phyloP scores from a whole-genome alignment of 1,140 invertebrate genomes.

The Cyclina sinensis region DNA sequence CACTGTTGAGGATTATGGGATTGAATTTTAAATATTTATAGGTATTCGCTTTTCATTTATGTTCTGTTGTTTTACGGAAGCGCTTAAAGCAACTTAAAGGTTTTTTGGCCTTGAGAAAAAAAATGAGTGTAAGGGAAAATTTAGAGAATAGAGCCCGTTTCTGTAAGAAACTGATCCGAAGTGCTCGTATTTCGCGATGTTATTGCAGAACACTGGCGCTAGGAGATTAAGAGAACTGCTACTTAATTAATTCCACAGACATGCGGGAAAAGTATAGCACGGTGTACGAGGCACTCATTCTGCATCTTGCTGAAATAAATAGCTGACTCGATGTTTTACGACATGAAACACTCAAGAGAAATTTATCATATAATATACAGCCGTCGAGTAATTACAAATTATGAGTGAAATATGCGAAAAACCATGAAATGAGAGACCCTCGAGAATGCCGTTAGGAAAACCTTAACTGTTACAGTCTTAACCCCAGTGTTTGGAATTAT shows the following conservation, averaged over 20 bases:
- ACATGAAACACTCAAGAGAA: not conserved
- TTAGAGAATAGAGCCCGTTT: not conserved
- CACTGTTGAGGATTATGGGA: not conserved
- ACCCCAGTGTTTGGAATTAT: too few species aligned
- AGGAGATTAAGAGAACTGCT: not conserved
- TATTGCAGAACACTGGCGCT: slow-evolving; percentile 24
- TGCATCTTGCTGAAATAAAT: slow-evolving; percentile 1
- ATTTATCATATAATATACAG: slow-evolving; percentile 15
- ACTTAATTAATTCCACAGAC: slow-evolving; percentile 10
- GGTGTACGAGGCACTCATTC: not conserved
- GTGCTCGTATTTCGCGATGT: not conserved
- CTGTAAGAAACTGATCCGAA: not conserved
- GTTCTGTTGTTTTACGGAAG: too few species aligned
- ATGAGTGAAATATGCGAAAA: slow-evolving; percentile 25
- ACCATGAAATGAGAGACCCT: not conserved
- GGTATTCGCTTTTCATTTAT: too few species aligned
- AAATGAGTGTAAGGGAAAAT: not conserved
- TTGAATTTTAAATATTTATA: slow-evolving; percentile 20
- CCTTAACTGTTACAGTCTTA: not conserved
- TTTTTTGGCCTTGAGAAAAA: not conserved
- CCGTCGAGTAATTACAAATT: slow-evolving; percentile 17
- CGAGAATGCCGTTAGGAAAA: not conserved
- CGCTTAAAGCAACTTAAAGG: too few species aligned
- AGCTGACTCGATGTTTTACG: not conserved
- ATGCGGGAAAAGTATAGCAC: not conserved